Base-by-base conservation (phyloP, 2,888 invertebrate genomes). In the Drosophila formosana region DNA sequence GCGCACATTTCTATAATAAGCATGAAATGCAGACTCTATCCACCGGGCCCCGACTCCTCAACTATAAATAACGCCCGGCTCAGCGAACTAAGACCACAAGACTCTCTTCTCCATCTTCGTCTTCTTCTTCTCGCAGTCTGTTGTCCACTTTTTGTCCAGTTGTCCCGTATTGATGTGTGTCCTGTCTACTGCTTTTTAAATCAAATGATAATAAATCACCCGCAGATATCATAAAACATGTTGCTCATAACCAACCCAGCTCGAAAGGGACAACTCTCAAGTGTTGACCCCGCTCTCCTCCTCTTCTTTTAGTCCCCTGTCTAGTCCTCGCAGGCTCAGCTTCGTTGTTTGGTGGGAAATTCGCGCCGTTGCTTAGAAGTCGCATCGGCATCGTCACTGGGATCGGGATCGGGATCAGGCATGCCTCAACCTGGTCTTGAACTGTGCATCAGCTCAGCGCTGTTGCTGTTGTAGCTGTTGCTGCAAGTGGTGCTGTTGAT, bases 141-240 rank as follows among this genome's bases (percentile, higher is more conserved):
- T n/a, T n/a, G 47, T 32, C 43, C 39, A 9, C 5, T 32, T 13
- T 53, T 45, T 45, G 71, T 73, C 64, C 60, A 9, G 45, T 30
- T 30, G 64, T 73, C 78, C 76, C 67, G 66, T 83, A 86, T 81
- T 81, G 87, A 86, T 83, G 87, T 88, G 88, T 83, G 88, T 83
- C 83, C 83, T 85, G 83, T 88, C 88, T 88, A 87, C 88, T 82
- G 88, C 82, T 84, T 87, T 90, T 90, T 90, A 90, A 90, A 91
- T 90, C 90, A 90, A 91, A 90, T 90, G 90, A 90, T 91, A 91
- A 91, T 90, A 90, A 90, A 90, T 90, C 90, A 90, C 90, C 86
- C 86, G 78, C 86, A 89, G 90, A 90, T 90, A 90, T 90, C 90
- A 90, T 91, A 90, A 90, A 91, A 90, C 88, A 90, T 91, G 90